Percentiles rank a stretch among this genome's conserved stretches.
Conservation (phyloP, 1,140 invertebrate species). For the Leptopilina boulardi region DNA sequence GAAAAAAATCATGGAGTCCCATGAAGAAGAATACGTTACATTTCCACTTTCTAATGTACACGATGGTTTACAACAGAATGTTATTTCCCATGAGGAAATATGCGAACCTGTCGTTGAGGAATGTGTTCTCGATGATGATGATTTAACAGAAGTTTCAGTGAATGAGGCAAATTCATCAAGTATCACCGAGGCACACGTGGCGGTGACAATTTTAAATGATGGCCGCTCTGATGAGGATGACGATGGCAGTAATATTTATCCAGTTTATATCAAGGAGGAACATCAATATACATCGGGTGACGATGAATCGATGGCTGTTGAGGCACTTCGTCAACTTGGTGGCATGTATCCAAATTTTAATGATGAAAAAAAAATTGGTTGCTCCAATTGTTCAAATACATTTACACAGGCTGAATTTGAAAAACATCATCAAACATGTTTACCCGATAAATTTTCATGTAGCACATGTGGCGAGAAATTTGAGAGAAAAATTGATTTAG, state of each 20-base stretch:
- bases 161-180: slow-evolving; percentile 44
- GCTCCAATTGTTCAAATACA: slow-evolving; percentile 53
- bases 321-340: slow-evolving; percentile 74
- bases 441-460: slow-evolving; percentile 62
- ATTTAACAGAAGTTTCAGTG: slow-evolving; percentile 53
- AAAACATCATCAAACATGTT: slow-evolving; percentile 60
- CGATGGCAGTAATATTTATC: slow-evolving; percentile 57
- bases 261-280: slow-evolving; percentile 69
- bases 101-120: slow-evolving; percentile 66
- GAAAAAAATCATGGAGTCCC: slow-evolving; percentile 63
- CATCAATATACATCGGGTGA: slow-evolving; percentile 69
- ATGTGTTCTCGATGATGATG: slow-evolving; percentile 58
- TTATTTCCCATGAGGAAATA: slow-evolving; percentile 69
- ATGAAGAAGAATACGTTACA: slow-evolving; percentile 67
- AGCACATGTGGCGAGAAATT: slow-evolving; percentile 68
- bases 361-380: slow-evolving; percentile 65
- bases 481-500: slow-evolving; percentile 69
- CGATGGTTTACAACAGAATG: slow-evolving; percentile 59
- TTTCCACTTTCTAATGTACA: slow-evolving; percentile 65
- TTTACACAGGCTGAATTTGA: slow-evolving; percentile 56
- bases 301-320: slow-evolving; percentile 75
- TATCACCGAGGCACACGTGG: slow-evolving; percentile 52
- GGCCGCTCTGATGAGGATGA: slow-evolving; percentile 59
- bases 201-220: slow-evolving; percentile 57
- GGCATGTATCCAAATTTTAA: slow-evolving; percentile 72